Percentiles rank a stretch among this genome's conserved stretches.
Conservation (phyloP, 2,797 vertebrate genomes). For the Pempheris klunzingeri region DNA sequence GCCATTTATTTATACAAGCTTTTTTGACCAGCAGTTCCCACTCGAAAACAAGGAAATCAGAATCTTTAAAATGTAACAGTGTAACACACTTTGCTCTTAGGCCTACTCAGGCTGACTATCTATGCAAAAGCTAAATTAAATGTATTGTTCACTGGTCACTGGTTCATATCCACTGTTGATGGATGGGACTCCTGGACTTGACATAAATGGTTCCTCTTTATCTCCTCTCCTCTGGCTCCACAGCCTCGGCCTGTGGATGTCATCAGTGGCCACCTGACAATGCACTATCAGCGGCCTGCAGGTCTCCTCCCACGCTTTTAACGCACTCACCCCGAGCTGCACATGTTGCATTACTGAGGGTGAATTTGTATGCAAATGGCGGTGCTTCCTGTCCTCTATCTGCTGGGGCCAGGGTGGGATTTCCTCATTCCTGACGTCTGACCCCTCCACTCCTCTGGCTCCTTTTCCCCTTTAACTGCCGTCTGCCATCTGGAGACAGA, state of each 20-base stretch:
- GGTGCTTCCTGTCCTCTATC: constrained; percentile 76
- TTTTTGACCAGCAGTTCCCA: constrained; percentile 10
- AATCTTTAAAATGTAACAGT: not conserved
- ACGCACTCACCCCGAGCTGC: constrained; percentile 43
- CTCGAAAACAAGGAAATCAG: not conserved
- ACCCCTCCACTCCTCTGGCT: constrained; percentile 62
- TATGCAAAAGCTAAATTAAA: not conserved
- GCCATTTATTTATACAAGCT: constrained; percentile 3
- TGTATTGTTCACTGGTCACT: not conserved
- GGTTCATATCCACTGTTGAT: constrained; percentile 12
- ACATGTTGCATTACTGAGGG: constrained; percentile 46
- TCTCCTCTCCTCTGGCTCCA: constrained; percentile 13
- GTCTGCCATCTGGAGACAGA: constrained; percentile 71
- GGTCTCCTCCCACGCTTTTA: constrained; percentile 60
- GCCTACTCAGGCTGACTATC: not conserved
- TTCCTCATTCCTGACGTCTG: constrained; percentile 81
- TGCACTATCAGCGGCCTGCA: constrained; percentile 70
- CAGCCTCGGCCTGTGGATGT: constrained; percentile 61
- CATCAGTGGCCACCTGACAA: constrained; percentile 71
- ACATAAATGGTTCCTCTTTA: constrained; percentile 32
- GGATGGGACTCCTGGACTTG: constrained; percentile 22
- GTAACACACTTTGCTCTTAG: not conserved
- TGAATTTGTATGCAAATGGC: constrained; percentile 73
- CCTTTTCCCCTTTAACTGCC: constrained; percentile 52
- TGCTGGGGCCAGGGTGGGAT: constrained; percentile 74